These are phyloP conservation scores for Pungitius pungitius DNA, from an alignment of 2,113 vertebrate species.

Conservation along the genomic window DNA sequence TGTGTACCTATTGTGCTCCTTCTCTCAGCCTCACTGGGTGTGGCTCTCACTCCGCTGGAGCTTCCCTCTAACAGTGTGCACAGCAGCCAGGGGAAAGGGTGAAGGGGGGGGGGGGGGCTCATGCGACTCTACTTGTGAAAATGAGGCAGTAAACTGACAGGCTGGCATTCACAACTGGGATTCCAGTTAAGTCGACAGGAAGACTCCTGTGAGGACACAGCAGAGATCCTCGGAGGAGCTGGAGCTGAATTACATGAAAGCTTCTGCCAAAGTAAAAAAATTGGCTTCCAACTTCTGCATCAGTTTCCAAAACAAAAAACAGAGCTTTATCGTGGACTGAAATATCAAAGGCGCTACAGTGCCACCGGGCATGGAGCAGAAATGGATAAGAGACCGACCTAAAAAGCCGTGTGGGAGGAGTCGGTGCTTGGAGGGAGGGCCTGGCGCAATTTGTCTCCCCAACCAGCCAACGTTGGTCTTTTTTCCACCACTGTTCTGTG, in stretches of 20 bases:
- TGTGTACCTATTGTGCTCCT: constrained; percentile 43
- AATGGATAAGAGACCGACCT: constrained; percentile 25
- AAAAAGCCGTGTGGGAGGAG: background rate
- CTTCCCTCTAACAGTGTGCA: constrained; percentile 39
- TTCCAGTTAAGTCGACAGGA: constrained; percentile 67
- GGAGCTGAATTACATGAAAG: constrained; percentile 48
- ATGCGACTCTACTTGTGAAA: constrained; percentile 55
- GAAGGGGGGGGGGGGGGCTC: constrained; percentile 48
- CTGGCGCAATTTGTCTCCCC: constrained; percentile 11
- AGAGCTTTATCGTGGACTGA: constrained; percentile 13
- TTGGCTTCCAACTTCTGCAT: constrained; percentile 39
- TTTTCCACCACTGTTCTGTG: background rate
- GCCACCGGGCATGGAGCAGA: background rate
- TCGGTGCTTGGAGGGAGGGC: constrained; percentile 8
- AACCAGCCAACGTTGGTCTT: constrained; percentile 4
- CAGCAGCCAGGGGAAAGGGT: constrained; percentile 43
- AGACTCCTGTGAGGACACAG: constrained; percentile 57
- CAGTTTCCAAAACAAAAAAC: constrained; percentile 27
- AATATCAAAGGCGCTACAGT: constrained; percentile 23
- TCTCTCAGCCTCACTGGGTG: constrained; percentile 33
- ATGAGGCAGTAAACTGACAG: constrained; percentile 60
- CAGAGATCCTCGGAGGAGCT: constrained; percentile 49
- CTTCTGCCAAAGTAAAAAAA: constrained; percentile 52
- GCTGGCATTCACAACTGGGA: constrained; percentile 55
- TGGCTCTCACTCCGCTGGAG: constrained; percentile 56